phyloP scores from a whole-genome alignment of 2,888 invertebrate genomes.

The Euplexia lucipara region DNA sequence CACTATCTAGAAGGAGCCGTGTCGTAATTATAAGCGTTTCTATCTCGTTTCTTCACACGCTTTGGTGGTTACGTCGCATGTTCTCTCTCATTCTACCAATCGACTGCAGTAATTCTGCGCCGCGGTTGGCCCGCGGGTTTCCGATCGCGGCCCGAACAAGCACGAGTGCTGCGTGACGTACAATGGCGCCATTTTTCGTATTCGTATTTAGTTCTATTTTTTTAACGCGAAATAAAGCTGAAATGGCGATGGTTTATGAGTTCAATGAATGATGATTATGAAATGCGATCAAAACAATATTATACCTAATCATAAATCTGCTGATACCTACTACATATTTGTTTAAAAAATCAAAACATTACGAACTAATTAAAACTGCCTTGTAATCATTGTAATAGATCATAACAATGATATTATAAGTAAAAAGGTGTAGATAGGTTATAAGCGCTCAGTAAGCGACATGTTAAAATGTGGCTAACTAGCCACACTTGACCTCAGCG shows the following conservation, averaged over 20 bases:
- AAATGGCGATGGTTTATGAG: background rate
- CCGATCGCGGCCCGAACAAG: slow-evolving; percentile 61
- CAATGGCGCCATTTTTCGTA: slow-evolving; percentile 66
- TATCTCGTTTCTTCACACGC: slow-evolving; percentile 72
- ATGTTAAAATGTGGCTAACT: no score
- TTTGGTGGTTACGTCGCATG: slow-evolving; percentile 21
- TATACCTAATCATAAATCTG: no score
- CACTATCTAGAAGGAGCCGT: slow-evolving; percentile 75
- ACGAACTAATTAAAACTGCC: no score
- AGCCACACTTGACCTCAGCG: no score
- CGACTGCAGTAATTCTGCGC: slow-evolving; percentile 61
- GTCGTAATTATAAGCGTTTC: slow-evolving; percentile 78
- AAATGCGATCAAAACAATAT: background rate
- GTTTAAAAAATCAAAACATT: no score
- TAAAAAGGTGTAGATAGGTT: no score
- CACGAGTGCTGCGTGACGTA: slow-evolving; percentile 48
- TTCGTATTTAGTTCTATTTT: slow-evolving; percentile 15
- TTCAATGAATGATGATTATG: background rate
- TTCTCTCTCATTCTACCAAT: slow-evolving; percentile 70
- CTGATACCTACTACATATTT: no score
- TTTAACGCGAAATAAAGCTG: background rate
- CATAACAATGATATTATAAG: no score
- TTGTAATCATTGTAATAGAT: no score
- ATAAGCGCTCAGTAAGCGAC: no score
- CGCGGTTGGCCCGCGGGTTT: slow-evolving; percentile 66